Evolutionary conservation across 53 echinoderm and acorn worm species (phyloP).

Genomic region (Crossaster papposus): DNA sequence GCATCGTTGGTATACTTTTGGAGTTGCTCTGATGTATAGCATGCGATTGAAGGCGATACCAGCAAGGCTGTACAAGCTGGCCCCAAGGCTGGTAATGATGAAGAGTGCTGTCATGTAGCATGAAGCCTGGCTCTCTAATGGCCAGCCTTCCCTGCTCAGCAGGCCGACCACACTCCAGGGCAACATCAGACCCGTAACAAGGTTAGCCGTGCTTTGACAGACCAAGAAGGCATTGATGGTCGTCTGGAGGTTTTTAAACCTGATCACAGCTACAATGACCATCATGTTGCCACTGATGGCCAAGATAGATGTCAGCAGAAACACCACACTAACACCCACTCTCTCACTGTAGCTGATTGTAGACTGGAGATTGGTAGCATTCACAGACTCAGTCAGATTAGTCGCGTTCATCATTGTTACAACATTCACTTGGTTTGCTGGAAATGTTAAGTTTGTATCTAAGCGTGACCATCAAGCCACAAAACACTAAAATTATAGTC

Average conservation of each 20-base stretch:
- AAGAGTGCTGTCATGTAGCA: slow-evolving; percentile 45
- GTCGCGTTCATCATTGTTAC: neutral
- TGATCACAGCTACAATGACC: slow-evolving; percentile 53
- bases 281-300: slow-evolving; percentile 43
- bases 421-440: neutral
- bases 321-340: neutral
- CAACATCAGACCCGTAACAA: slow-evolving; percentile 45
- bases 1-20: slow-evolving; percentile 26
- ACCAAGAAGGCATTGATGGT: slow-evolving; percentile 63
- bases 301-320: neutral
- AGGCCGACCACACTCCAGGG: slow-evolving; percentile 61
- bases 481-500: neutral
- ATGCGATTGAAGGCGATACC: slow-evolving; percentile 75
- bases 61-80: slow-evolving; percentile 74
- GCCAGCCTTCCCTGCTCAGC: slow-evolving; percentile 44
- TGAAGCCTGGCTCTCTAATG: neutral
- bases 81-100: slow-evolving; percentile 54
- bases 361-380: neutral
- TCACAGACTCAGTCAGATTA: neutral
- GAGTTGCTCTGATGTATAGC: slow-evolving; percentile 59
- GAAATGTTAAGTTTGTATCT: neutral
- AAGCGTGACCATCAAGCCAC: neutral
- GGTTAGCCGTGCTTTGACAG: slow-evolving; percentile 54
- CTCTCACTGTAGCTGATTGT: neutral
- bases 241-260: slow-evolving; percentile 52